phyloP scores from a whole-genome alignment of 2,888 invertebrate genomes.

The Spodoptera picta region DNA sequence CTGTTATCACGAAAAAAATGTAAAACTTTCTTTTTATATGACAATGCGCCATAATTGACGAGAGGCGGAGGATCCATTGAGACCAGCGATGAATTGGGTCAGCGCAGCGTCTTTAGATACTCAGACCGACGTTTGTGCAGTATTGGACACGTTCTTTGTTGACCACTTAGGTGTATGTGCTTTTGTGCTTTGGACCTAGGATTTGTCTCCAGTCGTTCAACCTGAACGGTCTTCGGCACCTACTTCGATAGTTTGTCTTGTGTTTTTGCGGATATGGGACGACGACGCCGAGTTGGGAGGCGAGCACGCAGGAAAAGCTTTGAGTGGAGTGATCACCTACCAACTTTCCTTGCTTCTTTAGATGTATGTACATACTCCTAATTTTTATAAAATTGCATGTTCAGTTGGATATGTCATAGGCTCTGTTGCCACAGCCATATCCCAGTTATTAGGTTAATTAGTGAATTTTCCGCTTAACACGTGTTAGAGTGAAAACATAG shows the following conservation, averaged over 20 bases:
- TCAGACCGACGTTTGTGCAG: conserved; percentile 40
- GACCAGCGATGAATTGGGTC: conserved; percentile 36
- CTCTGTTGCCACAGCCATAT: background rate
- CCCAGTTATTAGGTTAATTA: background rate
- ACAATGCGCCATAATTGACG: conserved; percentile 31
- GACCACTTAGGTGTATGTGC: background rate
- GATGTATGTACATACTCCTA: conserved; percentile 25
- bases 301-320: background rate
- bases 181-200: background rate
- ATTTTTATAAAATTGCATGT: conserved; percentile 12
- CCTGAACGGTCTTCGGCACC: too few relatives aligned
- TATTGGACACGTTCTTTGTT: conserved; percentile 24
- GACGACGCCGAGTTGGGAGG: background rate
- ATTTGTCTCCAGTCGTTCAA: too few relatives aligned
- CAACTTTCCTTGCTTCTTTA: background rate
- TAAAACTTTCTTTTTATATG: conserved; percentile 17
- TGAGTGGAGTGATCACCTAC: background rate
- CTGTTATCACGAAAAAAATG: background rate
- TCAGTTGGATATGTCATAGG: background rate
- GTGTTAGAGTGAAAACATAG: conserved; percentile 19
- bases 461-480: conserved; percentile 11
- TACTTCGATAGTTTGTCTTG: too few relatives aligned
- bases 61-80: conserved; percentile 43
- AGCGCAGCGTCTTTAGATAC: conserved; percentile 20
- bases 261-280: background rate